Evolutionary conservation across 2,113 vertebrate species (phyloP), one percentile per base, ranked within the genome.

Genomic region (Melospiza georgiana): DNA sequence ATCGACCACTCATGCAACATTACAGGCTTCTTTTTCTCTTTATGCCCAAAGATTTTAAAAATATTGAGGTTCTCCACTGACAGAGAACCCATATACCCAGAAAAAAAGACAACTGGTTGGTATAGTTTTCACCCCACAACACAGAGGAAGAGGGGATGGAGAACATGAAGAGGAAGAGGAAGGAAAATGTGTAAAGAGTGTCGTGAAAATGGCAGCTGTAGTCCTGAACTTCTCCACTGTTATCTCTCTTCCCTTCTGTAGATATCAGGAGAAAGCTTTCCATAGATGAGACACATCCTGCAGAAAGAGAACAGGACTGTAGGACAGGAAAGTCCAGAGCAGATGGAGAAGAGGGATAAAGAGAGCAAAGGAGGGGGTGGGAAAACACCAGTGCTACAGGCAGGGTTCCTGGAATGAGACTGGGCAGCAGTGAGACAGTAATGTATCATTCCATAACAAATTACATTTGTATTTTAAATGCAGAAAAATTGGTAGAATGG

Each of bases 261-360:
- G 57, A 57, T 0, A 12, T 23, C 37, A 88, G 31, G 12, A 81
- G 30, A 77, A 85, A 62, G 23, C 9, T 87, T 80, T 73, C 58
- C 1, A 1, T 0, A 3, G 57, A 31, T 54, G 28, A 67, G 6
- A 9, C 8, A 0, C 27, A 35, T 43, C 54, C 30, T 33, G 49
- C 6, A 14, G 20, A 75, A 90, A 71, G 20, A 41, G 20, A 19
- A 65, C 12, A 19, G 19, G 18, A 68, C 3, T 12, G 3, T 23
- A 82, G 33, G 25, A 21, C 20, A 49, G 11, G 30, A 66, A 62
- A n/a, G 24, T 35, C 59, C 35, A 65, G 12, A 31, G 12, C 31
- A 62, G 46, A 31, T 41, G 31, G 24, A 75, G 31, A 72, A 71
- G 4, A 58, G 3, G 4, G 19, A 62, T 3, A 25, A 24, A 57